Base-by-base conservation (phyloP, 1,140 invertebrate genomes). In the Cylas formicarius region DNA sequence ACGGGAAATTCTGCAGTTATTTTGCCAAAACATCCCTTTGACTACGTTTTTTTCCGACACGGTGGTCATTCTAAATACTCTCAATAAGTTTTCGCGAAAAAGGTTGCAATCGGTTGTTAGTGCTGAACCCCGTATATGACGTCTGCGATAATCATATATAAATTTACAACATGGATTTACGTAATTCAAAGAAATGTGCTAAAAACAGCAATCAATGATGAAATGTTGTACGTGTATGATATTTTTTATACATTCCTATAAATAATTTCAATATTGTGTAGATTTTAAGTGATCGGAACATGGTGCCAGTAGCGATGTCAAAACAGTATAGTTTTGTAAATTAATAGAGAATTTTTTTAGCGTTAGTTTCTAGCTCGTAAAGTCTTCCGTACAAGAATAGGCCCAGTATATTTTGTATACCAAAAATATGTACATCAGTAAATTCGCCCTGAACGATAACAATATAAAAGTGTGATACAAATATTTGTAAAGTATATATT, bases 241-340 rank as follows among this genome's bases (percentile, higher is more conserved):
- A 38, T 31, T 34, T 33, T 26, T 24, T 40, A 19, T 35, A 41
- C 37, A 48, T 42, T 48, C 39, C 39, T 48, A 48, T 32, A 23
- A 40, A 43, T 37, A 31, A 37, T 35, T 21, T 48, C 18, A 10
- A 27, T 32, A 23, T 14, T 48, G 38, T 48, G 43, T 48, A 42
- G 24, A 35, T 45, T 26, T 45, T 48, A 34, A 35, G 39, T 37
- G 23, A 48, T 42, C 46, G 46, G 46, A 48, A 48, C 46, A 48
- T 27, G 46, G 46, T 48, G 46, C 46, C 46, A 48, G 46, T 48
- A 48, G 46, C 32, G 40, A 48, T 48, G 46, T 48, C 39, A 48
- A 48, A 39, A 37, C 26, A 37, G 23, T 22, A 24, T 37, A 16
- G 13, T 21, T 20, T 14, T 20, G 10, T 37, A 16, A 24, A 16